Base-by-base conservation (phyloP, 2,888 invertebrate species). In the Ochropleura leucogaster region DNA sequence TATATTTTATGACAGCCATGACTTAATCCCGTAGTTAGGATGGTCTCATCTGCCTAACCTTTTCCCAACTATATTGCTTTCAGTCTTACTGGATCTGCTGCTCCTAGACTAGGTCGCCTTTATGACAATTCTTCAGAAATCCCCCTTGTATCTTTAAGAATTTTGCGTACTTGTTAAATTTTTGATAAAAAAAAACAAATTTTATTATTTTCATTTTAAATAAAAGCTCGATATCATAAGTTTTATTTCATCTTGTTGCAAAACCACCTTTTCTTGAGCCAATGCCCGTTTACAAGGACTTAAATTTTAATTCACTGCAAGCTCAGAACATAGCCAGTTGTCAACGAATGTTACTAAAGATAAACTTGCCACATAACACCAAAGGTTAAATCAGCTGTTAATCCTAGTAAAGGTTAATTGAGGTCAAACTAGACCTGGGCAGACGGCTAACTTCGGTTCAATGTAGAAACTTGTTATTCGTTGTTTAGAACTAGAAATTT, bases 361-460 rank as follows among this genome's bases (percentile, higher is more conserved):
- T 59, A 60, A 68, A 62, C 42, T 59, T 49, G 20, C 66, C 59
- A 67, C 46, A 42, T 69, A 51, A 42, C 18, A 14, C 3, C 40
- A 79, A 70, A 79, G 70, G 59, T 77, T 47, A 76, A 63, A 59
- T 59, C 40, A 8, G 47, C 53, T 51, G 46, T 62, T 67, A 46
- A 82, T 49, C 40, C 14, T 55, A 53, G 79, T 53, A 72, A 71
- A 77, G 83, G 83, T 78, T 70, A 81, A 82, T 78, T 47, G 67
- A 70, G 79, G 73, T 68, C 69, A 78, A 59, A 62, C 49, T 18
- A 0, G 49, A 14, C n/a, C 47, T 78, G 68, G 59, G n/a, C 71
- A 55, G 0, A 71, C 18, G 16, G 12, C 46, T 75, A 81, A 69
- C 20, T 64, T 18, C 20, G 42, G 44, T 49, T 69, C n/a, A 30